phyloP scores from a whole-genome alignment of 2,797 vertebrate species.

The Varecia variegata region DNA sequence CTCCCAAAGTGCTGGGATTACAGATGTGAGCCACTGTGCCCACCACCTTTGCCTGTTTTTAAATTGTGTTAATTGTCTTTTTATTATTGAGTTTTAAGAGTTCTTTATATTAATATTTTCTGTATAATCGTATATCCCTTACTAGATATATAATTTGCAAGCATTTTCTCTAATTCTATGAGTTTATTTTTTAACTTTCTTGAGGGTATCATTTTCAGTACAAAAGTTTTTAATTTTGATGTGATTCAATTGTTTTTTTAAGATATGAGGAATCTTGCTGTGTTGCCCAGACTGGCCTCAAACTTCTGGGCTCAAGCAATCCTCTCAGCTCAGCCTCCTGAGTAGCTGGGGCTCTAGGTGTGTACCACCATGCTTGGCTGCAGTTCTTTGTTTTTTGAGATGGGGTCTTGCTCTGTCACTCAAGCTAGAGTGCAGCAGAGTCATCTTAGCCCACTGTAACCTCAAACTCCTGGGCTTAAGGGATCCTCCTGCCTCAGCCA shows the following conservation, averaged over 20 bases:
- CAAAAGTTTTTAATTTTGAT: not conserved
- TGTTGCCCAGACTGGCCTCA: not conserved
- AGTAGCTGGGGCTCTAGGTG: not conserved
- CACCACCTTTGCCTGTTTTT: no score
- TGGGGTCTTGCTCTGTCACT: not conserved
- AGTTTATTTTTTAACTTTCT: not conserved
- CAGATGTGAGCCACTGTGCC: not conserved
- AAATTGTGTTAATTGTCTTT: no score
- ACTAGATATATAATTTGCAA: not conserved
- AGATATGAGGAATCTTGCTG: not conserved
- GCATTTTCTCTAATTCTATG: not conserved
- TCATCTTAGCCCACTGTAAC: no score
- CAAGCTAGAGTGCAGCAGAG: not conserved
- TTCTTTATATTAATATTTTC: not conserved
- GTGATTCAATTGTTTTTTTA: not conserved
- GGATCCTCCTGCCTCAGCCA: no score
- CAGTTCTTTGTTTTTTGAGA: not conserved
- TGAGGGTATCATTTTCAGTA: not conserved
- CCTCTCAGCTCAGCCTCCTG: not conserved
- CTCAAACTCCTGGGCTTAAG: no score
- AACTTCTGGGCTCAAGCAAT: not conserved
- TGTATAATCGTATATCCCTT: not conserved
- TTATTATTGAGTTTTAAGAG: not conserved
- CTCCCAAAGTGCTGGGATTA: not conserved
- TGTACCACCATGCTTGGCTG: not conserved